phyloP scores from a whole-genome alignment of 2,113 vertebrate genomes.

The Ctenomys sociabilis region DNA sequence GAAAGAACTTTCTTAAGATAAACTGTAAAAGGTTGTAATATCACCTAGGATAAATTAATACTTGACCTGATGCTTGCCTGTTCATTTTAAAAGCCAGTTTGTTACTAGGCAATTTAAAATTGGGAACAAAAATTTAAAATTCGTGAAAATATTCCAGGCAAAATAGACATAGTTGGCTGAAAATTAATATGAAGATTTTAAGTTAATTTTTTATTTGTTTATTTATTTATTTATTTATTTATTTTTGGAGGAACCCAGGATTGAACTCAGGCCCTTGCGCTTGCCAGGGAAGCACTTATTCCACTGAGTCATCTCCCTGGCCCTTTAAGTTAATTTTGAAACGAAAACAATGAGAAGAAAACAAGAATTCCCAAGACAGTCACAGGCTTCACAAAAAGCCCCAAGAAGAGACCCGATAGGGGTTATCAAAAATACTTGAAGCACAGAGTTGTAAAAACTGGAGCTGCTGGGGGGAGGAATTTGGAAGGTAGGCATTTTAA shows the following conservation, averaged over 20 bases:
- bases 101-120: slow-evolving; percentile 29
- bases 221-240: too few species aligned
- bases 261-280: too few species aligned
- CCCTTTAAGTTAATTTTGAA: slow-evolving; percentile 64
- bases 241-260: too few species aligned
- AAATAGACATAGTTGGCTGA: slow-evolving; percentile 23
- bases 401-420: not conserved
- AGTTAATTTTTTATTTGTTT: slow-evolving; percentile 67
- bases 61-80: not conserved
- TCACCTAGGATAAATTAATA: not conserved
- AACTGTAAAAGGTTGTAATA: not conserved
- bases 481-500: too few species aligned
- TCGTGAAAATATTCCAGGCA: slow-evolving; percentile 49
- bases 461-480: not conserved
- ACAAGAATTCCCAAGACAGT: slow-evolving; percentile 8
- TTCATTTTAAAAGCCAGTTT: slow-evolving; percentile 5
- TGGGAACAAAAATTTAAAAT: slow-evolving; percentile 31
- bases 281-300: too few species aligned
- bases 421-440: not conserved
- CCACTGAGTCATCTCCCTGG: too few species aligned
- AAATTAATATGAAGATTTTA: slow-evolving; percentile 43
- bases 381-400: not conserved
- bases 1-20: not conserved
- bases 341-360: slow-evolving; percentile 46
- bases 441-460: not conserved